Percentiles rank a stretch among this genome's conserved stretches.
Conservation (phyloP, 2,797 vertebrate species). For the Meda fulgida region DNA sequence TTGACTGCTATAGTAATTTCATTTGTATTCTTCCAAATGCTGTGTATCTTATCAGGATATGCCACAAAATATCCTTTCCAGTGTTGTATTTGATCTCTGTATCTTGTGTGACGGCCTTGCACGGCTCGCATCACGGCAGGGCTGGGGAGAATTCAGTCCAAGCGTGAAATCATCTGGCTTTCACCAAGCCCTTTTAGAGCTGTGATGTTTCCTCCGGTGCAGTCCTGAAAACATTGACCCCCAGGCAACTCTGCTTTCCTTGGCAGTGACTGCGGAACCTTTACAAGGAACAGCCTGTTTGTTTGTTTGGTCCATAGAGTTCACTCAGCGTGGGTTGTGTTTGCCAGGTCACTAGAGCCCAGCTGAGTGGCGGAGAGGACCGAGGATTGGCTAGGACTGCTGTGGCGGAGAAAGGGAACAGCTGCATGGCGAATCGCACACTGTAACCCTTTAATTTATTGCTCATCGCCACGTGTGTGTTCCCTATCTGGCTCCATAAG, state of each 20-base stretch:
- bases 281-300: conserved; percentile 62
- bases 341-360: conserved; percentile 73
- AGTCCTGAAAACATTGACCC: conserved; percentile 48
- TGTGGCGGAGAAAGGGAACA: conserved; percentile 59
- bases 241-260: conserved; percentile 49
- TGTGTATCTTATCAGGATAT: not conserved
- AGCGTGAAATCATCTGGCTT: conserved; percentile 50
- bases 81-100: conserved; percentile 32
- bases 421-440: conserved; percentile 46
- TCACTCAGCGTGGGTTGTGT: conserved; percentile 70
- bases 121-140: not conserved
- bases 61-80: conserved; percentile 6
- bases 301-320: conserved; percentile 74
- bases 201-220: conserved; percentile 31
- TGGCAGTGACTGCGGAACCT: conserved; percentile 63
- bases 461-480: conserved; percentile 68
- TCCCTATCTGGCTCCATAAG: conserved; percentile 54
- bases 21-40: not conserved
- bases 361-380: conserved; percentile 61
- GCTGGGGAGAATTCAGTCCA: conserved; percentile 38
- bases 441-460: conserved; percentile 61
- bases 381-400: conserved; percentile 57
- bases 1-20: not conserved
- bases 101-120: conserved; percentile 34
- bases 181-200: conserved; percentile 30